Conservation (phyloP, 2,888 invertebrate species). For the Dynastes tityus region DNA sequence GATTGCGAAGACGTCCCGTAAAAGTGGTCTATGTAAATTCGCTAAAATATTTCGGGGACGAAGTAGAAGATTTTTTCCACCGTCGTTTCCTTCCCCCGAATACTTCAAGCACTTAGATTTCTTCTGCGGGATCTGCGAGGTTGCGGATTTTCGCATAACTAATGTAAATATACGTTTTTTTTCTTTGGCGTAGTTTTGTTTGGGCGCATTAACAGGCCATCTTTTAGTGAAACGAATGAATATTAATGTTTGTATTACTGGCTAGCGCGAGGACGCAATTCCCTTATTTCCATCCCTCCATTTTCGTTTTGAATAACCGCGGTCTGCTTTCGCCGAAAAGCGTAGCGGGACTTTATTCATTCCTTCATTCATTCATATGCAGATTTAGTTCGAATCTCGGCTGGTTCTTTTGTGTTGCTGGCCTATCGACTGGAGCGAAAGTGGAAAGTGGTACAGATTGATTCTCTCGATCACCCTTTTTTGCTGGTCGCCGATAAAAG, state of each 20-base stretch:
- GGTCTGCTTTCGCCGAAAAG: not conserved
- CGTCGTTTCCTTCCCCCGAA: slow-evolving; percentile 18
- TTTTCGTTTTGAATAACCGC: slow-evolving; percentile 1
- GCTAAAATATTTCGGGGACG: slow-evolving; percentile 63
- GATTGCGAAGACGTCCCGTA: slow-evolving; percentile 37
- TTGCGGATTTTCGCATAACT: slow-evolving; percentile 63
- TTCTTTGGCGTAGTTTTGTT: slow-evolving; percentile 55
- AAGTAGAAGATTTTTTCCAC: slow-evolving; percentile 6
- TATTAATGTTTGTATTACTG: slow-evolving; percentile 39
- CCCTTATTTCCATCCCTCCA: not conserved
- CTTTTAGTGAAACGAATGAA: slow-evolving; percentile 33
- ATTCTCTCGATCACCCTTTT: slow-evolving; percentile 7
- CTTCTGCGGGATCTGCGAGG: slow-evolving; percentile 11
- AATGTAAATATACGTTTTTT: slow-evolving; percentile 66
- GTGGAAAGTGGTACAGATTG: slow-evolving; percentile 23
- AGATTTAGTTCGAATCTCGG: slow-evolving; percentile 23
- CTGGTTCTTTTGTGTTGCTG: not conserved
- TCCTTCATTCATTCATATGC: slow-evolving; percentile 34
- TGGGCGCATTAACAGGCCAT: slow-evolving; percentile 21
- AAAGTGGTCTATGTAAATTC: slow-evolving; percentile 63
- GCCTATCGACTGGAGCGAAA: not conserved
- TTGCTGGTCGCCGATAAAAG: not conserved
- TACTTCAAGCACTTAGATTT: slow-evolving; percentile 55
- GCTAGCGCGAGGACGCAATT: not conserved
- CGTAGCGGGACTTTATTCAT: not conserved